A percentile compares a stretch with the other conserved stretches of the same genome.
phyloP scores from a whole-genome alignment of 2,888 invertebrate genomes.

The Acanthosepion pharaonis region DNA sequence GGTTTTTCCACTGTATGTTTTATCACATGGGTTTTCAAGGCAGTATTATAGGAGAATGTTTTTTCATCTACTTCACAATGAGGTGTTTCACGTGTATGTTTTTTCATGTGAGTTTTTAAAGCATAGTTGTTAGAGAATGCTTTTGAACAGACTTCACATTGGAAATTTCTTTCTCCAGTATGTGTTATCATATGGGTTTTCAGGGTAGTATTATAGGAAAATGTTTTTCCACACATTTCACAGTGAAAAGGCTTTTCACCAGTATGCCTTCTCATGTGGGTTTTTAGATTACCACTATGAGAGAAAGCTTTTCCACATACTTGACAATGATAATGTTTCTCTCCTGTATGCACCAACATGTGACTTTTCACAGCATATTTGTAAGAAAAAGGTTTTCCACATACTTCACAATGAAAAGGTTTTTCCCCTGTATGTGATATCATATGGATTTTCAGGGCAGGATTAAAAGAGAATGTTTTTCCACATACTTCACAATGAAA shows the following conservation, averaged over 20 bases:
- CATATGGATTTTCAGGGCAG: constrained; percentile 52
- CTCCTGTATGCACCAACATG: constrained; percentile 50
- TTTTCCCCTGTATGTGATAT: constrained; percentile 53
- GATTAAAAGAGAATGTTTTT: constrained; percentile 51
- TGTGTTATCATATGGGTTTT: constrained; percentile 52
- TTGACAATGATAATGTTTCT: neutral
- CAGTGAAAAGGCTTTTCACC: constrained; percentile 54
- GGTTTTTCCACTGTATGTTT: constrained; percentile 53
- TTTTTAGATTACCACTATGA: constrained; percentile 48
- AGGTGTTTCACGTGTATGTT: constrained; percentile 54
- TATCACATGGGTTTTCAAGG: constrained; percentile 51
- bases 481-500: constrained; percentile 53
- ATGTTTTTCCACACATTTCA: constrained; percentile 52
- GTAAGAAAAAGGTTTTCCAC: neutral
- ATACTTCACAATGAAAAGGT: constrained; percentile 48
- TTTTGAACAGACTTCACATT: constrained; percentile 44
- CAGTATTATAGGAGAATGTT: constrained; percentile 50
- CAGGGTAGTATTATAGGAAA: constrained; percentile 51
- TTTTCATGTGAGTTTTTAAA: neutral
- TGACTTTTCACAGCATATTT: neutral
- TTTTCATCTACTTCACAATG: constrained; percentile 52
- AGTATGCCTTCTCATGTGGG: constrained; percentile 51
- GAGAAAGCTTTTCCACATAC: constrained; percentile 50
- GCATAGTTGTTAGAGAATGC: neutral
- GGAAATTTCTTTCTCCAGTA: constrained; percentile 52